Evolutionary conservation across 2,113 vertebrate genomes (phyloP).

Genomic region (Rhynchomys soricoides): DNA sequence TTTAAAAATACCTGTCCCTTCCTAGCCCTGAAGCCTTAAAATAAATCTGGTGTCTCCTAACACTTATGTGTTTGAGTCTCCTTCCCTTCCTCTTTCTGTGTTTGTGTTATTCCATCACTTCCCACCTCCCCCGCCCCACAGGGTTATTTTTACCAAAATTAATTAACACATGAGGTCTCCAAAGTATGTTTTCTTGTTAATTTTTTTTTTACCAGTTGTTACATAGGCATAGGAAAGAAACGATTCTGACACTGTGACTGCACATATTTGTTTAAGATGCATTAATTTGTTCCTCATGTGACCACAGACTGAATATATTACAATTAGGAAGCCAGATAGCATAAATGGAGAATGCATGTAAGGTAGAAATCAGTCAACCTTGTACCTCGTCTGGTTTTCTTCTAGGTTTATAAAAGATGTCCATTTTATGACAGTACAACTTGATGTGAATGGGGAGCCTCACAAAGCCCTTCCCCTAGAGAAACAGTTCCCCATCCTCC

Average conservation of each 20-base stretch:
- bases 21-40: conserved; percentile 65
- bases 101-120: background rate
- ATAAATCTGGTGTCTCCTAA: conserved; percentile 52
- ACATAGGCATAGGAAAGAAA: background rate
- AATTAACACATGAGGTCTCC: conserved; percentile 66
- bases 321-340: background rate
- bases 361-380: background rate
- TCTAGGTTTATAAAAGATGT: background rate
- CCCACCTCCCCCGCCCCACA: background rate
- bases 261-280: conserved; percentile 44
- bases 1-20: conserved; percentile 61
- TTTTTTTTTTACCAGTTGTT: background rate
- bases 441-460: background rate
- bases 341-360: background rate
- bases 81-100: background rate
- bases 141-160: conserved; percentile 71
- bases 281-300: conserved; percentile 15
- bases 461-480: background rate
- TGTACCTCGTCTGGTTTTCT: background rate
- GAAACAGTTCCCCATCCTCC: background rate
- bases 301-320: background rate
- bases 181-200: conserved; percentile 53
- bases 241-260: background rate
- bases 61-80: background rate
- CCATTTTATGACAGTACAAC: background rate